Percentiles rank a stretch among this genome's conserved stretches.
These are phyloP conservation scores for Oophaga sylvatica DNA, from an alignment of 2,797 vertebrate species.

Conservation along the genomic window DNA sequence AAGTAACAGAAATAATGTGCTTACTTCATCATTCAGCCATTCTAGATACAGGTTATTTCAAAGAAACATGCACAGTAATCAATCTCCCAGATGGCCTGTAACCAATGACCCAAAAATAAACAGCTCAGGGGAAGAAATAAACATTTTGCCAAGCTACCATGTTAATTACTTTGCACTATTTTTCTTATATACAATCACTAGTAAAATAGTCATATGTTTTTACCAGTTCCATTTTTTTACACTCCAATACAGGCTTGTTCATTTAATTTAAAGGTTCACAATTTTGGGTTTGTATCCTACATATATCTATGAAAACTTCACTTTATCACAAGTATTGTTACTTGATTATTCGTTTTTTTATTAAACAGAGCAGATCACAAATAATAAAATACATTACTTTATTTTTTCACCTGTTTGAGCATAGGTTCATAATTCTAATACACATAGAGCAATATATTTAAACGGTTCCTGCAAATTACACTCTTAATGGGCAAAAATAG, in stretches of 20 bases:
- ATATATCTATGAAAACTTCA: not conserved
- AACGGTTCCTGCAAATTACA: not conserved
- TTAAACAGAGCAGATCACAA: not conserved
- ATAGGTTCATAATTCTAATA: not conserved
- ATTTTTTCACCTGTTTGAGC: not conserved
- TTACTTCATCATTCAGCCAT: slow-evolving; percentile 45
- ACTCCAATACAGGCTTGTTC: not conserved
- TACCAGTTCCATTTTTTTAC: not conserved
- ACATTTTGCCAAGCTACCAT: slow-evolving; percentile 54
- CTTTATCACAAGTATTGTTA: not conserved
- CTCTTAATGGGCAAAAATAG: no score
- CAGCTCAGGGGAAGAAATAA: slow-evolving; percentile 60
- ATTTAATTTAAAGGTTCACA: not conserved
- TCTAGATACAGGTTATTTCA: slow-evolving; percentile 57
- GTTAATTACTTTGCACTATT: slow-evolving; percentile 45
- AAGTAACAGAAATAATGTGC: slow-evolving; percentile 45
- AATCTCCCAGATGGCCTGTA: slow-evolving; percentile 58
- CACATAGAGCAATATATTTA: not conserved
- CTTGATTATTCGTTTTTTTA: not conserved
- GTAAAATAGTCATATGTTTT: not conserved
- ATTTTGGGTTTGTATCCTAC: not conserved
- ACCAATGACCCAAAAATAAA: slow-evolving; percentile 62
- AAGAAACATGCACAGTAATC: slow-evolving; percentile 61
- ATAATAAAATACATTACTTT: not conserved
- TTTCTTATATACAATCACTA: slow-evolving; percentile 19